Percentiles rank a stretch among this genome's conserved stretches.
These are phyloP conservation scores for Tenthredo amoena DNA, from an alignment of 2,888 invertebrate species.

Conservation along the genomic window DNA sequence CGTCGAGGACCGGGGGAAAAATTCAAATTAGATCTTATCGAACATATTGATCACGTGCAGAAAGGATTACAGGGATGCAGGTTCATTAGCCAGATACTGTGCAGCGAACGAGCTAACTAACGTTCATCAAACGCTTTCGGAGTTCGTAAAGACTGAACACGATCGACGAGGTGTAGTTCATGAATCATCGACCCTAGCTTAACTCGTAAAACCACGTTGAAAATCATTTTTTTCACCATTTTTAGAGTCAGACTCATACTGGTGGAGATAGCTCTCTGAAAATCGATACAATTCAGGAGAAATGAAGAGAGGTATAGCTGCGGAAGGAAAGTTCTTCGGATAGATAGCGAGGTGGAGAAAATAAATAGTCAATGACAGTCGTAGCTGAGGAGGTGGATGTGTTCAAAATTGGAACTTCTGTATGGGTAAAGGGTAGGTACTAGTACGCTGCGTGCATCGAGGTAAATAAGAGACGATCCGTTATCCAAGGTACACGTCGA, in stretches of 20 bases:
- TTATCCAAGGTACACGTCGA: constrained; percentile 8
- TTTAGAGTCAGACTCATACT: neutral
- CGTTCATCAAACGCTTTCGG: neutral
- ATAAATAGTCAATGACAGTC: neutral
- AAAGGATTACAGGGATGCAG: neutral
- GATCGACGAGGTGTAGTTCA: neutral
- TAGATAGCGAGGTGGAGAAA: neutral
- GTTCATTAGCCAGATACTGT: neutral
- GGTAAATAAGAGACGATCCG: neutral
- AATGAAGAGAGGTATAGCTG: neutral
- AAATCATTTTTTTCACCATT: neutral
- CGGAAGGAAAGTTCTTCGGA: neutral
- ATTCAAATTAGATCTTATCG: constrained; percentile 33
- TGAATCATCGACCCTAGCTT: neutral
- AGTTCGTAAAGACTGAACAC: neutral
- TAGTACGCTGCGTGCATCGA: neutral
- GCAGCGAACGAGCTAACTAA: neutral
- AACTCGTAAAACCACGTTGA: neutral
- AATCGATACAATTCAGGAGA: neutral
- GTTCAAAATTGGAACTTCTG: neutral
- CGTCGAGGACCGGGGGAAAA: neutral
- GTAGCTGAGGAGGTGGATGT: neutral
- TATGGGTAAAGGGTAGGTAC: neutral
- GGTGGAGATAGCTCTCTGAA: neutral
- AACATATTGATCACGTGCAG: constrained; percentile 9